These are phyloP conservation scores for Halichondria panicea DNA, from an alignment of 37 sponge, comb jelly and placozoan species.

Conservation along the genomic window DNA sequence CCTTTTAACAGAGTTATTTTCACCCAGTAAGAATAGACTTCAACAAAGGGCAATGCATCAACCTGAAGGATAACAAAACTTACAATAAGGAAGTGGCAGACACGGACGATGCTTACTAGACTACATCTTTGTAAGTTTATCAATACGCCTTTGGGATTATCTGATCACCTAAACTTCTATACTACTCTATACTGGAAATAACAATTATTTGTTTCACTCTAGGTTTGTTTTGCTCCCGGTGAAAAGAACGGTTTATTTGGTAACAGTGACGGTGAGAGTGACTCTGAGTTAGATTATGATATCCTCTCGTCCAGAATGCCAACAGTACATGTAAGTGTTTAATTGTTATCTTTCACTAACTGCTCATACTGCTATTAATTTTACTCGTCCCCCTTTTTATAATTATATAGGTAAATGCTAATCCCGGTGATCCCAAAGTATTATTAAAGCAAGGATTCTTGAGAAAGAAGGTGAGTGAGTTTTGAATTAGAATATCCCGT, in stretches of 20 bases:
- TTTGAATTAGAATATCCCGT: neutral
- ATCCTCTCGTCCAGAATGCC: neutral
- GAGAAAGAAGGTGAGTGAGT: slow-evolving; percentile 34
- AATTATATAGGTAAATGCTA: neutral
- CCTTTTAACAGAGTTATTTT: slow-evolving; percentile 59
- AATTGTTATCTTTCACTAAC: too few species aligned
- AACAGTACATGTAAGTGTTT: too few species aligned
- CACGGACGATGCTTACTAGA: slow-evolving; percentile 27
- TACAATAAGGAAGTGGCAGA: slow-evolving; percentile 20
- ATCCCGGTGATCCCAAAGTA: slow-evolving; percentile 1
- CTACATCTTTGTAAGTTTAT: slow-evolving; percentile 57
- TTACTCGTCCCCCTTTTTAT: too few species aligned
- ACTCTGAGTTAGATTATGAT: slow-evolving; percentile 26
- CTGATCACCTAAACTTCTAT: too few species aligned
- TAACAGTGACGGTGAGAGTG: slow-evolving; percentile 4
- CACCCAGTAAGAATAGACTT: slow-evolving; percentile 13
- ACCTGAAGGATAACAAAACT: neutral
- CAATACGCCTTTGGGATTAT: too few species aligned
- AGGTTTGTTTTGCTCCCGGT: slow-evolving; percentile 34
- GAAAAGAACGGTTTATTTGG: neutral
- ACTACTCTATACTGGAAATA: too few species aligned
- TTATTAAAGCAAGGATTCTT: slow-evolving; percentile 78
- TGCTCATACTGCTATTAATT: too few species aligned
- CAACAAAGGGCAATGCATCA: neutral
- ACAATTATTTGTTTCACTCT: too few species aligned